Conservation (phyloP, 53 echinoderm and acorn worm genomes). For the Echinarachnius parma region DNA sequence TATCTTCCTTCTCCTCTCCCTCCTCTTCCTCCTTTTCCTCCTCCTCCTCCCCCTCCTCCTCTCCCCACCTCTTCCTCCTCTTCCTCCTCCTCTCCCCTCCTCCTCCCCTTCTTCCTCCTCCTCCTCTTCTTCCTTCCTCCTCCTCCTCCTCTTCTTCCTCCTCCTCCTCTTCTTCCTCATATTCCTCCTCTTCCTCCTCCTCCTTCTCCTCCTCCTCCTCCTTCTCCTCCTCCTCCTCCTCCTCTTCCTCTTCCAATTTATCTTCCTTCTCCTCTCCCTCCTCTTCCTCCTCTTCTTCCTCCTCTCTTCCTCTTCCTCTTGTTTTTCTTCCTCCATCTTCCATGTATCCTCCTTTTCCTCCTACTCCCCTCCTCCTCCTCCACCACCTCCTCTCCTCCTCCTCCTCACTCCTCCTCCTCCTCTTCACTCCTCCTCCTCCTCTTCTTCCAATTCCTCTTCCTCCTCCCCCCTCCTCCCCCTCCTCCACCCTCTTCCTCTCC, state of each 20-base stretch:
- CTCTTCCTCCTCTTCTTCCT: background rate
- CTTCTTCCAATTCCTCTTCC: background rate
- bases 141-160: background rate
- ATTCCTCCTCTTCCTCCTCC: background rate
- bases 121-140: background rate
- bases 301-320: background rate
- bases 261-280: background rate
- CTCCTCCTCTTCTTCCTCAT: background rate
- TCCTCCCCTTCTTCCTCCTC: background rate
- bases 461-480: background rate
- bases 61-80: background rate
- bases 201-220: background rate
- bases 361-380: background rate
- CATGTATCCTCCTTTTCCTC: background rate
- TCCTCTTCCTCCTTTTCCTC: background rate
- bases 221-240: background rate
- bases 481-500: background rate
- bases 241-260: background rate
- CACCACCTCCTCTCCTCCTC: background rate
- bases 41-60: background rate
- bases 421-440: background rate
- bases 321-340: background rate
- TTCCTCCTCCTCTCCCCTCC: background rate
- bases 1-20: background rate
- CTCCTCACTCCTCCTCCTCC: background rate